Evolutionary conservation across 2,797 vertebrate genomes (phyloP), one percentile per base, ranked within the genome.

Genomic region (Decapterus maruadsi): DNA sequence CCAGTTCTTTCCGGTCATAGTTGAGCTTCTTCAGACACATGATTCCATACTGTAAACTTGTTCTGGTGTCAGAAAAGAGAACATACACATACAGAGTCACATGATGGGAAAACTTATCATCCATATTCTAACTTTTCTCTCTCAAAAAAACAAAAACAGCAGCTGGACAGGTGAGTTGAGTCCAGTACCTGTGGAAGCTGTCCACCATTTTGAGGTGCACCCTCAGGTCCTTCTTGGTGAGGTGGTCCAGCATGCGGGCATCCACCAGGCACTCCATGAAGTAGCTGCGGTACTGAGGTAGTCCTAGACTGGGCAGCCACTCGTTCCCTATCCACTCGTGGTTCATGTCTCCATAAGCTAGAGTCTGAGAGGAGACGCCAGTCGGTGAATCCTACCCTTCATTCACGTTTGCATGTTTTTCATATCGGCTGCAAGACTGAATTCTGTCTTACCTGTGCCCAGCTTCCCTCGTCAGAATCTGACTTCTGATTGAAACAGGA

Each of bases 161-260:
- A 40, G 31, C 31, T 34, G 31, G 2, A 22, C 5, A 36, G n/a
- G 4, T n/a, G 22, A 55, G 6, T 1, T 2, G 19, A 53, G 69
- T 46, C 22, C 17, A 78, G 45, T 96, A 99, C 98, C 98, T 96
- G 96, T 99, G 98, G 88, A 99, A 99, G 92, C 98, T 99, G 94
- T 99, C 98, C 92, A 99, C 98, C 98, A 99, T 99, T 93, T 99
- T 99, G 73, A 99, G 96, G 88, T 99, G 98, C 85, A 99, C 98
- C 67, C 98, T 95, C 77, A 99, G 96, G 90, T 99, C 98, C 93
- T 99, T 99, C 94, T 99, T 99, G 76, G 98, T 99, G 81, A 99
- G 95, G 78, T 99, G 98, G 92, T 99, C 98, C 86, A 99, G 94
- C 98, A 99, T 99, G 90, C 98, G 96, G 0, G 98, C 98, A 45